Evolutionary conservation across 2,797 vertebrate genomes (phyloP), one percentile per base, ranked within the genome.

Genomic region (Chelidonichthys spinosus): DNA sequence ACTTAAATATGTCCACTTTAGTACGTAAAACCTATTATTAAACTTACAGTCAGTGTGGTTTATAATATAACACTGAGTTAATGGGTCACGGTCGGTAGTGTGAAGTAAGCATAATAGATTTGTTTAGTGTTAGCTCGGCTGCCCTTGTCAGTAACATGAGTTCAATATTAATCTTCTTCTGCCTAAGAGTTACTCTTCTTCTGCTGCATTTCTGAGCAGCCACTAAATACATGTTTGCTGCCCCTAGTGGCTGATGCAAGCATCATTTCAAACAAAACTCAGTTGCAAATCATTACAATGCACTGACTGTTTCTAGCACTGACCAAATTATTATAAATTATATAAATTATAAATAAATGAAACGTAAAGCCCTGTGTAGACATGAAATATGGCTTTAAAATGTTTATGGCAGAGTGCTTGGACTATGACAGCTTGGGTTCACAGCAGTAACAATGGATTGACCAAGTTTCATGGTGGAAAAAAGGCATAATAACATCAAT

Each of bases 311-410:
- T 33, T 35, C 11, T 6, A 61, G 3, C 25, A 17, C 8, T 35
- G 47, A 15, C 44, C 4, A 44, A 39, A 18, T 56, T 32, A 50
- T 35, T 3, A n/a, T 32, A 37, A 69, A 54, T 60, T 11, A 5
- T 53, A 60, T 36, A 46, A 33, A 7, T 72, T 73, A 10, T n/a
- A 36, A 25, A 64, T 1, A 15, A 52, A 52, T 55, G 63, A 46
- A 59, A 62, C 47, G 7, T 5, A 43, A 62, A 78, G 33, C 50
- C 5, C 32, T 15, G n/a, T 63, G 18, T 42, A 43, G 52, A 66
- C 76, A 52, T 66, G 36, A 72, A 70, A 72, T 55, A 42, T 47
- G 15, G 18, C 44, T 71, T 47, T 63, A 46, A 81, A 62, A 63
- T 70, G 52, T 60, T 70, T 42, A 60, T 52, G 52, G 32, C 36